Base-by-base conservation (phyloP, 30 jellyfish, hydroid and myxozoan genomes). In the Turritopsis dohrnii region DNA sequence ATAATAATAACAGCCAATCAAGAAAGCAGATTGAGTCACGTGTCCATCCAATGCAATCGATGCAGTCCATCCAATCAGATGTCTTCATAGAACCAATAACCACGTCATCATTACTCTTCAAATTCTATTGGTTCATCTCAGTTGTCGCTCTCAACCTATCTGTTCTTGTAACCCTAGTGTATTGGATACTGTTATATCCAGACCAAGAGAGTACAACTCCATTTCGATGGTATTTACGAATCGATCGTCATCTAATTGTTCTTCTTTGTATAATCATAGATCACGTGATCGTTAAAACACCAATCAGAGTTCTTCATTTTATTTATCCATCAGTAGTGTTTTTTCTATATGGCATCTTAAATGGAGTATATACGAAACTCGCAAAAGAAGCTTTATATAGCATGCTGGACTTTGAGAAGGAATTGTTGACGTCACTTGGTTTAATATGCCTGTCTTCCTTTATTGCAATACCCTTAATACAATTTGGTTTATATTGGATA, bases 261-360 rank as follows among this genome's bases (percentile, higher is more conserved):
- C 65, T 80, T 27, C 29, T 80, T 22, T 80, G 52, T 81, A 21
- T 80, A 9, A 17, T 80, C 19, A 18, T 80, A 22, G 87, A 80
- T 80, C 87, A 80, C 83, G 53, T 52, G 65, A 80, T 80, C 1
- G 65, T 52, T 18, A 53, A 65, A 26, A 80, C 80, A 80, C 87
- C 87, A 53, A 71, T 80, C 80, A 65, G 87, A 71, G 16, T 80
- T 5, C 53, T 80, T 21, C 87, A 80, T 53, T 80, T 80, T 52
- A 53, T 80, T 30, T 80, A 80, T 52, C 87, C 87, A n/a, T 80
- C 87, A 18, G 53, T 71, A 23, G 24, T 80, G 83, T 53, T 80
- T 53, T 16, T 65, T 0, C 21, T 80, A 13, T 80, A 80, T 27
- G 77, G 83, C 18, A 26, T 60, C 7, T 80, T 22, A 18, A 80